These are phyloP conservation scores for Gyrodactylus salaris DNA, from an alignment of 1,140 invertebrate species.

Conservation along the genomic window DNA sequence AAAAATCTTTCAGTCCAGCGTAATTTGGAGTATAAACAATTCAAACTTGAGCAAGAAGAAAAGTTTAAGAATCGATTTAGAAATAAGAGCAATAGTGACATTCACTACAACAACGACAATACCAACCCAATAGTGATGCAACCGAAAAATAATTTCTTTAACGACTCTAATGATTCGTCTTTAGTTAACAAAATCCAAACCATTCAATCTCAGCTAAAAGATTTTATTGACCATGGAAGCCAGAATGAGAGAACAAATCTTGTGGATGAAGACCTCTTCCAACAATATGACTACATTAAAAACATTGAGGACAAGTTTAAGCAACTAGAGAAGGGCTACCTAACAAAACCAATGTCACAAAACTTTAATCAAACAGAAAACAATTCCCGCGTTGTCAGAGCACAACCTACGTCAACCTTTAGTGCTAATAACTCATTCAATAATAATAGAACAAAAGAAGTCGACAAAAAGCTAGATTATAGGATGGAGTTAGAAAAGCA, in stretches of 20 bases:
- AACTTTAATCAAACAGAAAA: no score
- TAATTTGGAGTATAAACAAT: slow-evolving; percentile 1
- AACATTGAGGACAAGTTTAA: not conserved
- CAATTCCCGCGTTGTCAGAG: not conserved
- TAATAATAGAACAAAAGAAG: not conserved
- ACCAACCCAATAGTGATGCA: not conserved
- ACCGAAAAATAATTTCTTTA: not conserved
- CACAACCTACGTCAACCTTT: no score
- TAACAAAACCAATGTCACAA: not conserved
- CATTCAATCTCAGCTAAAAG: not conserved
- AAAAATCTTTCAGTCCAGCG: not conserved
- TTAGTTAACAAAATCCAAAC: not conserved
- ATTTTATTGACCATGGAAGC: not conserved
- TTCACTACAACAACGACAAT: no score
- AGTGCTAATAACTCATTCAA: no score
- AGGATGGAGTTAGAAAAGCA: not conserved
- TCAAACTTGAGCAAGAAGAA: not conserved
- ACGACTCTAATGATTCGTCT: not conserved
- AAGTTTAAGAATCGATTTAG: slow-evolving; percentile 2
- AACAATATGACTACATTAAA: not conserved
- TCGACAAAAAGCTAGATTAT: not conserved
- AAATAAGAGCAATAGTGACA: not conserved
- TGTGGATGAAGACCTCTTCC: not conserved
- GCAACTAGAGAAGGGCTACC: not conserved
- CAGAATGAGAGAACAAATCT: not conserved